Evolutionary conservation across 2,888 invertebrate species (phyloP).

Genomic region (Hydroisotoma schaefferi): DNA sequence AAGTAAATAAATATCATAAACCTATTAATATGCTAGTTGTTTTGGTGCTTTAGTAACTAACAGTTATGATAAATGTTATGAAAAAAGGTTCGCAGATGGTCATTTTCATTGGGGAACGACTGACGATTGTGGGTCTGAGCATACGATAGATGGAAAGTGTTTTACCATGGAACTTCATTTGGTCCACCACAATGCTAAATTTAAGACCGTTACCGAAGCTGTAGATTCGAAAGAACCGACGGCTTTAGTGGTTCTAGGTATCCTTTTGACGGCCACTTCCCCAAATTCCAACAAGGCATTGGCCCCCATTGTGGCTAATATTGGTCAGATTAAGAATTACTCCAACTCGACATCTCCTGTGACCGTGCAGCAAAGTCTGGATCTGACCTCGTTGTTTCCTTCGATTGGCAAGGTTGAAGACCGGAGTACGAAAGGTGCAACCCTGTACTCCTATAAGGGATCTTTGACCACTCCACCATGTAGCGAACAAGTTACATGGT

Average conservation of each 20-base stretch:
- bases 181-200: conserved; percentile 66
- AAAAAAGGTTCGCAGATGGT: conserved; percentile 65
- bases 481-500: conserved; percentile 1
- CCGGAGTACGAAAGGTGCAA: background rate
- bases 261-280: conserved; percentile 68
- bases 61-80: too few species aligned
- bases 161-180: conserved; percentile 74
- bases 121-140: conserved; percentile 63
- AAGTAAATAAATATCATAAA: too few species aligned
- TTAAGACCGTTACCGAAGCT: conserved; percentile 57
- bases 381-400: too few species aligned
- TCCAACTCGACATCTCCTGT: too few species aligned
- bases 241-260: conserved; percentile 63
- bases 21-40: too few species aligned
- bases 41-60: too few species aligned
- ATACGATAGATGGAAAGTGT: conserved; percentile 65
- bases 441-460: background rate
- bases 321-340: too few species aligned
- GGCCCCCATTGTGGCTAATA: conserved; percentile 11
- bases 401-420: too few species aligned
- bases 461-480: conserved; percentile 8
- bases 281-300: conserved; percentile 14
- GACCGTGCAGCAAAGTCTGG: too few species aligned
- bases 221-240: conserved; percentile 53
- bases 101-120: conserved; percentile 72